A percentile compares a stretch with the other conserved stretches of the same genome.
These are phyloP conservation scores for Hycleus cichorii DNA, from an alignment of 1,140 invertebrate genomes.

Conservation along the genomic window DNA sequence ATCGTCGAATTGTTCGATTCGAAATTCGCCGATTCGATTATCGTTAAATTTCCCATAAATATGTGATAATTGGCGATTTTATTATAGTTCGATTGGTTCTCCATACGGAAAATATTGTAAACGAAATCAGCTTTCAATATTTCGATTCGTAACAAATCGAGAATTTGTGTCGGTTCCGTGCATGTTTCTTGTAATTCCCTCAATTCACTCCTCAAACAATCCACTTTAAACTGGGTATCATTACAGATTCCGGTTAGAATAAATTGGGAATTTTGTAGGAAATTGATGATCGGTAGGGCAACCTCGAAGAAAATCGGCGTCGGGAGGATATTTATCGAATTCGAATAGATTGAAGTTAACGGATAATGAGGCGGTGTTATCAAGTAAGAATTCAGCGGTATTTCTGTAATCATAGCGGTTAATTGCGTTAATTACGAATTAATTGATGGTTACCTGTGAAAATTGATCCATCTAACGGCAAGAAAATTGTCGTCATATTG, in stretches of 20 bases:
- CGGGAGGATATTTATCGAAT: constrained; percentile 21
- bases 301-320: constrained; percentile 31
- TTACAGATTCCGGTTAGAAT: constrained; percentile 25
- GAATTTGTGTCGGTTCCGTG: constrained; percentile 10
- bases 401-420: constrained; percentile 23
- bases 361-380: constrained; percentile 23
- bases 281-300: constrained; percentile 26
- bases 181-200: constrained; percentile 1
- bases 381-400: constrained; percentile 26
- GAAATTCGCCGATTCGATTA: constrained; percentile 11
- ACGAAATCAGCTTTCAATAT: constrained; percentile 24
- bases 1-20: background rate
- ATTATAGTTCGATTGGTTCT: constrained; percentile 14
- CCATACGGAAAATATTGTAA: constrained; percentile 27
- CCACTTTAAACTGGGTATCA: constrained; percentile 28
- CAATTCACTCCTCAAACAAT: constrained; percentile 27
- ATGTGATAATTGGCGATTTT: constrained; percentile 30
- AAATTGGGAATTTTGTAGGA: constrained; percentile 16
- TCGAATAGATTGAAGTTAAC: background rate
- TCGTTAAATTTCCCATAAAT: constrained; percentile 25
- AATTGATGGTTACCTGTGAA: constrained; percentile 18
- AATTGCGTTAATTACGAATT: background rate
- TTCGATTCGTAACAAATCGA: constrained; percentile 31
- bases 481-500: constrained; percentile 11
- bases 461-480: constrained; percentile 30